Evolutionary conservation across 2,888 invertebrate species (phyloP).

Genomic region (Brachyptera putata): DNA sequence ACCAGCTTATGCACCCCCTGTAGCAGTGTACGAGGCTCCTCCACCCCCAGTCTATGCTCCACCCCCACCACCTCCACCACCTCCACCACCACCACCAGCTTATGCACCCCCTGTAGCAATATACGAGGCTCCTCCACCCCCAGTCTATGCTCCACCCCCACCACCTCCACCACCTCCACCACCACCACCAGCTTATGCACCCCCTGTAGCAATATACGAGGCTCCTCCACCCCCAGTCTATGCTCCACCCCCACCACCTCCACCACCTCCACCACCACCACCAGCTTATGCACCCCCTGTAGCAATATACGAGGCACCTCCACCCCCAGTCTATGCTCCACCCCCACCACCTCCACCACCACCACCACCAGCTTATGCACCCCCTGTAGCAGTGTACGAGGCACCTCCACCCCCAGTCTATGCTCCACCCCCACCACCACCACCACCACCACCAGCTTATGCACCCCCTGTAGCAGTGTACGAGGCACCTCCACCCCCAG

Average conservation of each 20-base stretch:
- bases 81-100: conserved; percentile 5
- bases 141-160: conserved; percentile 9
- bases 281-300: conserved; percentile 5
- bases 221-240: conserved; percentile 1
- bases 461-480: not conserved
- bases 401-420: not conserved
- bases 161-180: conserved; percentile 4
- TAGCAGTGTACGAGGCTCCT: not conserved
- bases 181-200: conserved; percentile 10
- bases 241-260: conserved; percentile 10
- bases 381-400: not conserved
- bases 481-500: not conserved
- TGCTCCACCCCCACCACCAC: conserved; percentile 3
- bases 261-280: conserved; percentile 4
- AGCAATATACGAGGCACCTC: not conserved
- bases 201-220: not conserved
- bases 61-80: conserved; percentile 9
- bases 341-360: conserved; percentile 9
- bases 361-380: conserved; percentile 13
- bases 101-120: not conserved
- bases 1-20: not conserved
- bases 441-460: not conserved
- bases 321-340: conserved; percentile 2
- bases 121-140: not conserved
- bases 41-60: conserved; percentile 2